Percentiles rank a stretch among this genome's conserved stretches.
These are phyloP conservation scores for Myodes glareolus DNA, from an alignment of 2,113 vertebrate species.

Conservation along the genomic window DNA sequence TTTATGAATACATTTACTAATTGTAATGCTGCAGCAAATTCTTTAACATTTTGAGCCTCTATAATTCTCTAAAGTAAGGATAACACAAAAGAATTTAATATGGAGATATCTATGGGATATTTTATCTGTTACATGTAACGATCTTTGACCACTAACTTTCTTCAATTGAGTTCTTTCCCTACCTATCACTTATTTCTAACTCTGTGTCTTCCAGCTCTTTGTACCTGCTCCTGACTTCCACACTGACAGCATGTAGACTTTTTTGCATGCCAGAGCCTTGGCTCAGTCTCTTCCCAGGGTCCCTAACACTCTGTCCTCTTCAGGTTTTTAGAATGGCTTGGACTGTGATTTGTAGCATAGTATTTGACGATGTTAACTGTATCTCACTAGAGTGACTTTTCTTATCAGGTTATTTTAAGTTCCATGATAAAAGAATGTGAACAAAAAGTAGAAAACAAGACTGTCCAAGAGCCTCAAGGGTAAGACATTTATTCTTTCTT, in stretches of 20 bases:
- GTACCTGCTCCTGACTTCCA: background rate
- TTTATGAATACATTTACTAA: background rate
- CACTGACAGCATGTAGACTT: background rate
- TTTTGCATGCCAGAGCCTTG: background rate
- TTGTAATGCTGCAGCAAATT: background rate
- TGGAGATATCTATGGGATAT: background rate
- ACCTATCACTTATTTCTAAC: background rate
- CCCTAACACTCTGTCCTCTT: background rate
- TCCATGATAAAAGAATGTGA: conserved; percentile 99
- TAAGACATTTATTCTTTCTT: conserved; percentile 83
- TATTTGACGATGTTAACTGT: conserved; percentile 20
- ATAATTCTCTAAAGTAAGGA: conserved; percentile 1
- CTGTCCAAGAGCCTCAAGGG: conserved; percentile 96
- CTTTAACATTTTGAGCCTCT: background rate
- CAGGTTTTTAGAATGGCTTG: background rate
- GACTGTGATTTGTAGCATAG: no score
- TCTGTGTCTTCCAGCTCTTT: background rate
- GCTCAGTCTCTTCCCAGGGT: background rate
- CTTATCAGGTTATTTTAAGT: conserved; percentile 95
- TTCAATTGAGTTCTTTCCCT: background rate
- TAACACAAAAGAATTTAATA: background rate
- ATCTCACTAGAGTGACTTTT: conserved; percentile 56
- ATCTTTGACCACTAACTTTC: conserved; percentile 8
- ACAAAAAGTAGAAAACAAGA: conserved; percentile 98
- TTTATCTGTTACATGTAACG: background rate